Evolutionary conservation across 2,888 invertebrate species (phyloP).

Genomic region (Cephus pulcher): DNA sequence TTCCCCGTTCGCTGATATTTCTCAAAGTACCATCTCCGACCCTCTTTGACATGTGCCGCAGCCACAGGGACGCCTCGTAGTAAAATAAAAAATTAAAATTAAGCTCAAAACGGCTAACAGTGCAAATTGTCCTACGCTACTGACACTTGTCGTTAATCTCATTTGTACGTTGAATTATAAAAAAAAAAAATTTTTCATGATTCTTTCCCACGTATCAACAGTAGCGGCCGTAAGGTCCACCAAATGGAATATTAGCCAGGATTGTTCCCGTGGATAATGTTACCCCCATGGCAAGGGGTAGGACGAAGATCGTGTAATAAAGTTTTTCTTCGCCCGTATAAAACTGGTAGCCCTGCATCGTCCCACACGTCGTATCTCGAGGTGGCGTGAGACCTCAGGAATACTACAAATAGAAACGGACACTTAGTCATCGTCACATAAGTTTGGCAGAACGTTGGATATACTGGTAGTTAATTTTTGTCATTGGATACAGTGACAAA

Average conservation of each 20-base stretch:
- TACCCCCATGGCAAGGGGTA: conserved; percentile 8
- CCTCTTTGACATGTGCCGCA: conserved; percentile 4
- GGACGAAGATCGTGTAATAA: conserved; percentile 24
- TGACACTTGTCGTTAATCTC: not conserved
- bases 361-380: conserved; percentile 8
- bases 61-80: conserved; percentile 16
- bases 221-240: not conserved
- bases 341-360: conserved; percentile 1
- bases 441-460: not conserved
- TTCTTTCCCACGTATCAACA: not conserved
- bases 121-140: not conserved
- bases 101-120: not conserved
- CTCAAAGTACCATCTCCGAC: not conserved
- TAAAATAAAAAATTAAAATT: not conserved
- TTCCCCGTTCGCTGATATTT: not conserved
- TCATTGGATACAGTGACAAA: not conserved
- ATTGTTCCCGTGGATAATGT: conserved; percentile 1
- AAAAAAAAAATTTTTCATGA: not conserved
- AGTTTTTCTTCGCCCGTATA: conserved; percentile 28
- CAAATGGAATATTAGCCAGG: not conserved
- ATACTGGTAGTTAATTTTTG: conserved; percentile 8
- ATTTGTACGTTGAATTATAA: not conserved
- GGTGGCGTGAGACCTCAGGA: conserved; percentile 31
- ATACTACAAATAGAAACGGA: not conserved
- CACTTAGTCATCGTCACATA: not conserved